Percentiles rank a stretch among this genome's conserved stretches.
phyloP scores from a whole-genome alignment of 2,888 invertebrate genomes.

The Ischnus inquisitorius region DNA sequence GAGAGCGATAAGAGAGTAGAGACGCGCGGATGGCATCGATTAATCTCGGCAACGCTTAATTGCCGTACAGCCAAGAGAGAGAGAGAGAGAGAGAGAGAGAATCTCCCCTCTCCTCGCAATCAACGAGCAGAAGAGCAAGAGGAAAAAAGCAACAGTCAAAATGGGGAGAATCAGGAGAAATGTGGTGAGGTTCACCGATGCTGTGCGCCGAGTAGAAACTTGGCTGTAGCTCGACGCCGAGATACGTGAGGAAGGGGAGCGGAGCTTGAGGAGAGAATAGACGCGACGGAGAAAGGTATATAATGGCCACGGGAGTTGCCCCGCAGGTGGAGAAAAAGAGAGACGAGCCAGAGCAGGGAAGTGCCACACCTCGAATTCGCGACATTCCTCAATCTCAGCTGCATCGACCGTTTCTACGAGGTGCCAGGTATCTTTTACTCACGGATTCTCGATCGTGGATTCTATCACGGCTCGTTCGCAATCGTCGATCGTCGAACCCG shows the following conservation, averaged over 20 bases:
- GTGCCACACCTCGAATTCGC: constrained; percentile 83
- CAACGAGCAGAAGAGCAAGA: neutral
- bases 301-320: neutral
- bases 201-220: constrained; percentile 13
- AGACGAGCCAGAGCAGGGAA: constrained; percentile 52
- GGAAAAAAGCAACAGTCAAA: constrained; percentile 22
- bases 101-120: neutral
- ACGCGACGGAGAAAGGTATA: constrained; percentile 13
- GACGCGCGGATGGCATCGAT: constrained; percentile 69
- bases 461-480: neutral
- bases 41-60: constrained; percentile 72
- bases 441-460: constrained; percentile 54
- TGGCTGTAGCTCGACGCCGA: constrained; percentile 45
- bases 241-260: constrained; percentile 21
- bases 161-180: constrained; percentile 17
- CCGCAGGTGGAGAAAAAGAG: constrained; percentile 52
- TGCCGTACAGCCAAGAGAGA: constrained; percentile 59
- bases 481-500: no score
- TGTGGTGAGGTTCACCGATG: constrained; percentile 16
- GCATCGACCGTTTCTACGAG: constrained; percentile 34
- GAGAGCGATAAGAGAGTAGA: constrained; percentile 66
- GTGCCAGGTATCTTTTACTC: neutral
- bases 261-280: constrained; percentile 19
- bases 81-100: constrained; percentile 17
- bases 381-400: constrained; percentile 77